These are phyloP conservation scores for Caenorhabditis sulstoni DNA, from an alignment of 2,888 invertebrate genomes.

Conservation along the genomic window DNA sequence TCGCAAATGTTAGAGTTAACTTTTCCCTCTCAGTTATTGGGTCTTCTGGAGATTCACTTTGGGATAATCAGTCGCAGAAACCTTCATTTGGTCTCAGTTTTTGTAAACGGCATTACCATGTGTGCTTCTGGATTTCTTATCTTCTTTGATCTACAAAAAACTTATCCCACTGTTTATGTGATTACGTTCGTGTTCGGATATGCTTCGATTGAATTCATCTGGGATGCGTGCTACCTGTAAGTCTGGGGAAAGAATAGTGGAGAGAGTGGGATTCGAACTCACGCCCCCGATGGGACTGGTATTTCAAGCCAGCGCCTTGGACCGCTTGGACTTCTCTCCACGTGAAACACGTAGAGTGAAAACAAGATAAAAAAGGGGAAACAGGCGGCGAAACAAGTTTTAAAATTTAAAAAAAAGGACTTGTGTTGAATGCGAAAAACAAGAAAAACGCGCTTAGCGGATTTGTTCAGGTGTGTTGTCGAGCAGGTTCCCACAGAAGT, in stretches of 20 bases:
- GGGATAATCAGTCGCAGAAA: slow-evolving; percentile 53
- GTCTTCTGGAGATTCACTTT: slow-evolving; percentile 42
- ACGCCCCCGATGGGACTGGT: slow-evolving; percentile 89
- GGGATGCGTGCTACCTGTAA: slow-evolving; percentile 63
- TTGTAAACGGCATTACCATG: slow-evolving; percentile 43
- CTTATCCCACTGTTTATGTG: slow-evolving; percentile 33
- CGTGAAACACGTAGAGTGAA: not conserved
- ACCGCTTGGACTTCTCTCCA: slow-evolving; percentile 79
- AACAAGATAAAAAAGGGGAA: not conserved
- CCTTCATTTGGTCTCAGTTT: slow-evolving; percentile 50
- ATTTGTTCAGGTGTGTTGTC: slow-evolving; percentile 50
- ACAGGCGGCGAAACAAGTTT: too few relatives aligned
- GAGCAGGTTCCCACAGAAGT: slow-evolving; percentile 63
- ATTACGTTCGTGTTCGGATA: slow-evolving; percentile 40
- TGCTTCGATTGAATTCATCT: slow-evolving; percentile 50
- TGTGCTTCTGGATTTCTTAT: slow-evolving; percentile 41
- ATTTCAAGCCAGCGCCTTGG: slow-evolving; percentile 93
- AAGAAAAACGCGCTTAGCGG: too few relatives aligned
- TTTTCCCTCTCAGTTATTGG: slow-evolving; percentile 40
- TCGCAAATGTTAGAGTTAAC: not conserved
- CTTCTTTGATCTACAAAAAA: slow-evolving; percentile 25
- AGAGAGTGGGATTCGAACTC: slow-evolving; percentile 89
- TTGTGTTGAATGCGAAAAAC: too few relatives aligned
- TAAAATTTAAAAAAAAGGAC: too few relatives aligned
- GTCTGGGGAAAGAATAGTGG: slow-evolving; percentile 57